Evolutionary conservation across 2,888 invertebrate genomes (phyloP).

Genomic region (Catocala fraxini): DNA sequence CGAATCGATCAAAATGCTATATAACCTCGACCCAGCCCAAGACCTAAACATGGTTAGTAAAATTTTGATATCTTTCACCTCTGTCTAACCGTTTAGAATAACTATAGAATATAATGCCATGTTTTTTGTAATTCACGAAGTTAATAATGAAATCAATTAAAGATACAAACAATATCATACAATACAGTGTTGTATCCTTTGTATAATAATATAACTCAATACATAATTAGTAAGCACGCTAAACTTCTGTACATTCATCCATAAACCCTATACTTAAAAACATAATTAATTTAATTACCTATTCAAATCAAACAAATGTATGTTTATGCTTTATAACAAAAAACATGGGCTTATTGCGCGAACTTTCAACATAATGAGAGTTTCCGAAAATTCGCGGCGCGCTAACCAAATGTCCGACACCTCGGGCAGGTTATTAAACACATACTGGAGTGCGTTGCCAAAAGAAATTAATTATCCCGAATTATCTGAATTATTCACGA

Average conservation of each 20-base stretch:
- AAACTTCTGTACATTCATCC: background rate
- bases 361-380: constrained; percentile 50
- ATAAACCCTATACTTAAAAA: constrained; percentile 11
- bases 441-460: constrained; percentile 49
- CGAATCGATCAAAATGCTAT: no score
- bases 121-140: no score
- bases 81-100: no score
- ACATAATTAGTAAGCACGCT: no score
- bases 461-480: constrained; percentile 58
- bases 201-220: no score
- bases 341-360: constrained; percentile 24
- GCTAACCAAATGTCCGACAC: constrained; percentile 74
- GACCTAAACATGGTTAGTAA: no score
- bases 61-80: no score
- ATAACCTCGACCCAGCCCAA: no score
- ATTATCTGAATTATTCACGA: constrained; percentile 44
- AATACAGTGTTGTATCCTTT: no score
- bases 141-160: no score
- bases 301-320: constrained; percentile 43
- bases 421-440: constrained; percentile 65
- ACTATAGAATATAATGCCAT: no score
- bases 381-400: constrained; percentile 48
- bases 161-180: no score
- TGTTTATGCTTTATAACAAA: constrained; percentile 37
- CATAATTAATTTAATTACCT: constrained; percentile 35